These are phyloP conservation scores for Xestia xanthographa DNA, from an alignment of 2,888 invertebrate species.

Conservation along the genomic window DNA sequence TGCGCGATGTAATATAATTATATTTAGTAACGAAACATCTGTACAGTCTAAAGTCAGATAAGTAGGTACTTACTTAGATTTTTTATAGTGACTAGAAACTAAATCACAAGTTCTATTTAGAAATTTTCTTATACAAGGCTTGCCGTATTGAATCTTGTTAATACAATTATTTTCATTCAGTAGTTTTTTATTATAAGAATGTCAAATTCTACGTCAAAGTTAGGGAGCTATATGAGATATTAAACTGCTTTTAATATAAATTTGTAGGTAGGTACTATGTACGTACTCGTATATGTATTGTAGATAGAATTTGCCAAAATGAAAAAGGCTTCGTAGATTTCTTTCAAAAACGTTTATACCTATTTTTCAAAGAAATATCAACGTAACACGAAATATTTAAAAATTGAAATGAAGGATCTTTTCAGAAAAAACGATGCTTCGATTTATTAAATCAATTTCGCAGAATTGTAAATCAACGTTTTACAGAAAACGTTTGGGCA, in stretches of 20 bases:
- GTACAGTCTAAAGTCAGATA: not conserved
- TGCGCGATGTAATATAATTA: conserved; percentile 2
- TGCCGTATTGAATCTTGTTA: not conserved
- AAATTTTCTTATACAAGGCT: not conserved
- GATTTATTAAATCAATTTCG: conserved; percentile 18
- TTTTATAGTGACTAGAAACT: not conserved
- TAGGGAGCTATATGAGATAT: not conserved
- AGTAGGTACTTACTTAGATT: not conserved
- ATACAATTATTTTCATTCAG: not conserved
- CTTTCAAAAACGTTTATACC: not conserved
- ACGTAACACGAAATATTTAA: not conserved
- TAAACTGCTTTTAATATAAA: not conserved
- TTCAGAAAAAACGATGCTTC: conserved; percentile 4
- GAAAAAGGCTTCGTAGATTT: not conserved
- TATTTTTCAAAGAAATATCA: conserved; percentile 4
- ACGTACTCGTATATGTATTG: not conserved
- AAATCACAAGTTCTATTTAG: not conserved
- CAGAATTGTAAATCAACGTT: conserved; percentile 22
- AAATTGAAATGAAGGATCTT: conserved; percentile 1
- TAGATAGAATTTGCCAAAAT: not conserved
- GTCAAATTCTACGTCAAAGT: not conserved
- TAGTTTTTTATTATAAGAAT: not conserved
- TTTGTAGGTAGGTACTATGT: not conserved
- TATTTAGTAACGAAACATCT: conserved; percentile 28
- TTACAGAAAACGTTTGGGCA: not conserved